phyloP scores from a whole-genome alignment of 1,140 invertebrate genomes.

The Heliconius congener region DNA sequence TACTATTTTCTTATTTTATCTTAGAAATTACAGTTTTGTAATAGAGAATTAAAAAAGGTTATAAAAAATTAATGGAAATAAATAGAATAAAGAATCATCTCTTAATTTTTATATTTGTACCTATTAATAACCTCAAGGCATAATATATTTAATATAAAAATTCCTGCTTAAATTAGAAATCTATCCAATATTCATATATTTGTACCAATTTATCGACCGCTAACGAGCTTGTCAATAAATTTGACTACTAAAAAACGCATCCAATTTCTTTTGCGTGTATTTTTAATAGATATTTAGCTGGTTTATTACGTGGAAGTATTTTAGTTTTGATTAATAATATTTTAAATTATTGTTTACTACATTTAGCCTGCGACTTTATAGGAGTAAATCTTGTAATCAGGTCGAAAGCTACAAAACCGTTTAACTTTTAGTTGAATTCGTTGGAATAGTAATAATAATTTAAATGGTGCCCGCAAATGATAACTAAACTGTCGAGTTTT shows the following conservation, averaged over 20 bases:
- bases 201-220: constrained; percentile 55
- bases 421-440: background rate
- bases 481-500: too few species aligned
- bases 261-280: constrained; percentile 31
- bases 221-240: constrained; percentile 68
- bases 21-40: too few species aligned
- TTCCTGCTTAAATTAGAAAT: constrained; percentile 37
- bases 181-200: constrained; percentile 33
- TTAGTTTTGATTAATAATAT: constrained; percentile 14
- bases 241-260: constrained; percentile 49
- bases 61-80: background rate
- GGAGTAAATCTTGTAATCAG: background rate
- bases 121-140: background rate
- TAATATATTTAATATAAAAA: constrained; percentile 19
- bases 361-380: background rate
- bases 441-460: background rate
- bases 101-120: background rate
- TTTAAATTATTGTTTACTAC: background rate
- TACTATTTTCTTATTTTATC: too few species aligned
- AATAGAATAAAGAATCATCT: background rate
- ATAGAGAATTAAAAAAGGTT: too few species aligned
- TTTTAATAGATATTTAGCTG: constrained; percentile 29
- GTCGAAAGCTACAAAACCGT: background rate
- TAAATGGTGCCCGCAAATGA: too few species aligned
- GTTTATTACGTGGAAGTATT: constrained; percentile 26